These are phyloP conservation scores for Syrmaticus mikado DNA, from an alignment of 2,113 vertebrate species.

Conservation along the genomic window DNA sequence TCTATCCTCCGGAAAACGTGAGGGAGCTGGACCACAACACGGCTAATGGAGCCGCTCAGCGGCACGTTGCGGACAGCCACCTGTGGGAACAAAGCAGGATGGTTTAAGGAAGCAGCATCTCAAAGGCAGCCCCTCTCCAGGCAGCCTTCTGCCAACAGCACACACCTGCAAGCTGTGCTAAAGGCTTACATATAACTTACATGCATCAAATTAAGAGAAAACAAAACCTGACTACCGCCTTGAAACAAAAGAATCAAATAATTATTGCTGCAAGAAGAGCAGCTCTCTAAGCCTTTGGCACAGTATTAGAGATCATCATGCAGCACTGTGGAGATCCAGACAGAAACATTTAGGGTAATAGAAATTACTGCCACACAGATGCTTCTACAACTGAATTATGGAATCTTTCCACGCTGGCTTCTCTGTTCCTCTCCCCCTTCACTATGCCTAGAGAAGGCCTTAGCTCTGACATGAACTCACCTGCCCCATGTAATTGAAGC, in stretches of 20 bases:
- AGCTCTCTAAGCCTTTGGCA: neutral
- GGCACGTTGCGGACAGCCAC: constrained; percentile 85
- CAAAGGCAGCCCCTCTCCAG: neutral
- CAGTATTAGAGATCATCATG: neutral
- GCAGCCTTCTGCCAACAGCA: neutral
- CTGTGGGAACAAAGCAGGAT: constrained; percentile 60
- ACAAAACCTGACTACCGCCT: neutral
- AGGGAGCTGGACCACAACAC: constrained; percentile 91
- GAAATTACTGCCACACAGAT: neutral
- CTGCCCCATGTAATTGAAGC: constrained; percentile 90
- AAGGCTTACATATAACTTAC: neutral
- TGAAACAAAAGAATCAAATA: neutral
- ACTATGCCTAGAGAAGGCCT: neutral
- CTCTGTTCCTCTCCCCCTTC: neutral
- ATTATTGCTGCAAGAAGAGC: neutral
- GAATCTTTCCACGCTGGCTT: fast-evolving
- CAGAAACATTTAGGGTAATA: neutral
- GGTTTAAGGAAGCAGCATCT: neutral
- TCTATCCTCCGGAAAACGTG: constrained; percentile 93
- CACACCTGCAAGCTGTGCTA: neutral
- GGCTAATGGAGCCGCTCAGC: constrained; percentile 88
- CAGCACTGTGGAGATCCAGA: neutral
- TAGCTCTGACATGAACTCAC: constrained; percentile 66
- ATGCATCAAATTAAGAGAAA: neutral
- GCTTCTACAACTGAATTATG: neutral